A percentile compares a stretch with the other conserved stretches of the same genome.
Conservation (phyloP, 2,888 invertebrate species). For the Gymnosoma rotundatum region DNA sequence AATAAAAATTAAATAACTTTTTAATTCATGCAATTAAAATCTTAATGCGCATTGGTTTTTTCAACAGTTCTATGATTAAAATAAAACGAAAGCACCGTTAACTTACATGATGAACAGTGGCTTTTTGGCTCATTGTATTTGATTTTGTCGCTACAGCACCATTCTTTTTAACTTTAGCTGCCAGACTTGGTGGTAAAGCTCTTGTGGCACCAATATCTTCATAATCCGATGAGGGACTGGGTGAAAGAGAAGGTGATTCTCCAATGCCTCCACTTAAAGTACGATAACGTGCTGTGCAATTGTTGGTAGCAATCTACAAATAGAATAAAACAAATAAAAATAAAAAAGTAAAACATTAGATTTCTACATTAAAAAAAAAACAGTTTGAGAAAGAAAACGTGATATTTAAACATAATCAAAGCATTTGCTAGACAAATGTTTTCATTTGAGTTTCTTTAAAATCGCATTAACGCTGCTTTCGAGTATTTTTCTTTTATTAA, state of each 20-base stretch:
- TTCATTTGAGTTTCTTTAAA: too few relatives aligned
- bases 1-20: not conserved
- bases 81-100: not conserved
- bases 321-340: not conserved
- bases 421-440: too few relatives aligned
- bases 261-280: conserved; percentile 84
- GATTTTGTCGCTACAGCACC: conserved; percentile 81
- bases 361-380: not conserved
- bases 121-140: conserved; percentile 84
- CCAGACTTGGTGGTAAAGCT: conserved; percentile 78
- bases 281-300: conserved; percentile 82
- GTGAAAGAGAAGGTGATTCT: conserved; percentile 84
- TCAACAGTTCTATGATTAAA: not conserved
- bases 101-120: conserved; percentile 86
- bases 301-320: conserved; percentile 82
- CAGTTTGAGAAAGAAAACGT: not conserved
- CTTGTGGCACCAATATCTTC: conserved; percentile 86
- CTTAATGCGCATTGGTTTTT: conserved; percentile 12
- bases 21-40: not conserved
- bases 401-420: not conserved
- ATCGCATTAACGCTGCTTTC: too few relatives aligned
- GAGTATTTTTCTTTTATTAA: too few relatives aligned
- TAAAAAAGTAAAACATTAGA: too few relatives aligned
- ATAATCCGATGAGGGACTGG: conserved; percentile 87
- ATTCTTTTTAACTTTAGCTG: conserved; percentile 81